Evolutionary conservation across 1,140 invertebrate genomes (phyloP), one percentile per base, ranked within the genome.

Genomic region (Steinernema feltiae): DNA sequence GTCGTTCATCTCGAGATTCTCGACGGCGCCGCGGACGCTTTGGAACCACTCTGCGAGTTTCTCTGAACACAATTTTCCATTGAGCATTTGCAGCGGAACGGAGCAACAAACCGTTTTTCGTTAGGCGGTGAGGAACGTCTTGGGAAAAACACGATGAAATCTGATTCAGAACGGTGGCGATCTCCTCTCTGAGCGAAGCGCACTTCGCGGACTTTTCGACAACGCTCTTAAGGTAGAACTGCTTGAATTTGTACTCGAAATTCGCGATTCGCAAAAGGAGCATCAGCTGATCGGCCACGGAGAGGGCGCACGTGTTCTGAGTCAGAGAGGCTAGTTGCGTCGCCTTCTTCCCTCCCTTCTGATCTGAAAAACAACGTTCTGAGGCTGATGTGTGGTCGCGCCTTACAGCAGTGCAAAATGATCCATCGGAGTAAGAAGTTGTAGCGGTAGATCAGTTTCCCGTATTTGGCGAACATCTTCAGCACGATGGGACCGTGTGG

Each of bases 231-330:
- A 3, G 15, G 53, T 63, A 63, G 53, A 63, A 63, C 53, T 63
- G 53, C 53, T 63, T 63, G 53, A 63, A 63, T 27, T 63, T 63
- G 53, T n/a, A 63, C 53, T 63, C 53, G 53, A 63, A 63, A 27
- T 63, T 63, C 15, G 53, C 53, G 24, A 63, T 63, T 27, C 24
- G 7, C 15, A 63, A 21, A 3, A 63, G 53, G 12, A 17, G 53
- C 53, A 63, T 27, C 2, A 63, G 53, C 24, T 63, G 53, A 15
- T 63, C 53, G 12, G 7, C 7, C 12, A n/a, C 53, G 15, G 53
- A 63, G 24, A 63, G 15, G 3, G 7, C 53, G 24, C 53, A 63
- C 2, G 53, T 63, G 53, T 63, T 63, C 53, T 63, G 53, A 21
- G 24, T 27, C 15, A 63, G 24, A 15, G 53, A 15, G 7, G 53